Conservation (phyloP, 30 jellyfish, hydroid and myxozoan species). For the Rhopilema esculentum region DNA sequence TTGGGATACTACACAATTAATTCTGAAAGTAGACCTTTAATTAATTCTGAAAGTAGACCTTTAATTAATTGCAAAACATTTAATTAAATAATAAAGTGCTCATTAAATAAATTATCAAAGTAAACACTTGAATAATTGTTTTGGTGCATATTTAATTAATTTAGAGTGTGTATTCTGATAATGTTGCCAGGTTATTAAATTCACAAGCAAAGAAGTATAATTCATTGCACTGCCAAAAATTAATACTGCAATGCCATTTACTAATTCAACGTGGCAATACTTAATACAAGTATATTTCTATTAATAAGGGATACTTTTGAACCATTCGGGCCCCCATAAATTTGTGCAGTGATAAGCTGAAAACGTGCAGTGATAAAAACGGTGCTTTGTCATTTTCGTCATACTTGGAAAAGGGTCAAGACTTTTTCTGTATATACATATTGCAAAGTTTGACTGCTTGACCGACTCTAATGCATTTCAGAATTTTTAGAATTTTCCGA, state of each 20-base stretch:
- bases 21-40: neutral
- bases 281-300: conserved; percentile 12
- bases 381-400: no score
- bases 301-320: conserved; percentile 26
- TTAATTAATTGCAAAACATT: neutral
- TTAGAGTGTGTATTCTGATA: neutral
- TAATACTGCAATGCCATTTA: conserved; percentile 16
- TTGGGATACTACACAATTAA: conserved; percentile 14
- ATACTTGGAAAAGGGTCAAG: no score
- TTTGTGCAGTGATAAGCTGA: no score
- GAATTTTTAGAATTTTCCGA: no score
- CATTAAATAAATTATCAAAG: neutral
- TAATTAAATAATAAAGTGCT: neutral
- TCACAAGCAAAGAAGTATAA: neutral
- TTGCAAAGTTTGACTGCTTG: no score
- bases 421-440: no score
- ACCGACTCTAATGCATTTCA: no score
- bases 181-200: neutral
- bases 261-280: conserved; percentile 3
- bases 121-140: conserved; percentile 2
- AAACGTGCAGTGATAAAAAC: no score
- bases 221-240: conserved; percentile 19
- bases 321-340: conserved; percentile 14
- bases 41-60: conserved; percentile 1
- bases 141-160: neutral